Conservation (phyloP, 2,113 vertebrate species). For the Rattus norvegicus region GRCr8 NC_086023.1:109641501-109642000, state of each 20-base stretch:
- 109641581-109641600: neutral
- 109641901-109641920: neutral
- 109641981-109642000: constrained; percentile 1
- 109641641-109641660: neutral
- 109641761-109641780: neutral
- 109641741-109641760: neutral
- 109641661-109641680: neutral
- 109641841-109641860: neutral
- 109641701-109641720: neutral
- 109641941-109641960: neutral
- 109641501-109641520: neutral
- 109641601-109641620: neutral
- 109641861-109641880: constrained; percentile 8
- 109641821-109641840: neutral
- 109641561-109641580: neutral
- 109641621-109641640: neutral
- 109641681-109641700: neutral
- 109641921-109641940: neutral
- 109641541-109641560: neutral
- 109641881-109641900: neutral
- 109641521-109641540: neutral
- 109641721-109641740: neutral
- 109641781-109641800: neutral
- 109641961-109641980: neutral
- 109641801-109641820: constrained; percentile 35